These are phyloP conservation scores for Embidobia sp. DNA, from an alignment of 2,888 invertebrate species.

Conservation along the genomic window DNA sequence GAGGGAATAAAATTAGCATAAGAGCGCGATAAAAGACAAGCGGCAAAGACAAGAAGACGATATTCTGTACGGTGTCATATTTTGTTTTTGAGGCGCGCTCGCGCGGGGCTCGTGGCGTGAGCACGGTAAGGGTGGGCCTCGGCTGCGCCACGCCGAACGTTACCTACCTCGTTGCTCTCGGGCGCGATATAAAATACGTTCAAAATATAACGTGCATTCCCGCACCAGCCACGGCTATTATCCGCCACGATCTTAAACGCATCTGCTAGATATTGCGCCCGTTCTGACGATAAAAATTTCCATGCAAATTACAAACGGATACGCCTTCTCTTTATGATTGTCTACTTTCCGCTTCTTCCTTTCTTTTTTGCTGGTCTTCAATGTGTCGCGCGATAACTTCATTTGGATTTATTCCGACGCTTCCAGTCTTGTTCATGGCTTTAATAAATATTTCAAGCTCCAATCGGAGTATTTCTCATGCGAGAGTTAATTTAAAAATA, in stretches of 20 bases:
- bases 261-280: slow-evolving; percentile 78
- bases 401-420: slow-evolving; percentile 46
- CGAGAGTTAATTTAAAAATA: no score
- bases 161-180: slow-evolving; percentile 70
- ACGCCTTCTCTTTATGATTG: slow-evolving; percentile 72
- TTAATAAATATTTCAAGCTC: slow-evolving; percentile 19
- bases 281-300: slow-evolving; percentile 77
- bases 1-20: slow-evolving; percentile 75
- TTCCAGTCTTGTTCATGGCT: slow-evolving; percentile 5
- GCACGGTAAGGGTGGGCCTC: slow-evolving; percentile 74
- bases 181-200: slow-evolving; percentile 55
- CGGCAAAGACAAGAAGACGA: slow-evolving; percentile 72
- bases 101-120: slow-evolving; percentile 68
- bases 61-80: slow-evolving; percentile 73
- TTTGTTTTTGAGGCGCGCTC: slow-evolving; percentile 66
- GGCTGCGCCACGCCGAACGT: slow-evolving; percentile 63
- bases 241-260: slow-evolving; percentile 76
- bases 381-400: slow-evolving; percentile 52
- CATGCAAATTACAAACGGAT: slow-evolving; percentile 78
- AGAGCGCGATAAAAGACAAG: slow-evolving; percentile 73
- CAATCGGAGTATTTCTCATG: no score
- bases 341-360: slow-evolving; percentile 53
- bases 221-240: slow-evolving; percentile 72
- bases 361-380: slow-evolving; percentile 33
- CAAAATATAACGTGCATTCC: slow-evolving; percentile 70